These are phyloP conservation scores for Apis mellifera DNA, from an alignment of 1,140 invertebrate species.

Conservation along the genomic window Amel_HAv3.1 CM009936.2:11107001-11107500, in stretches of 20 bases:
- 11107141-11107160: no score
- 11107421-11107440: conserved; percentile 80
- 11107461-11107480: conserved; percentile 65
- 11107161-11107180: no score
- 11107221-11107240: conserved; percentile 38
- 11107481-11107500: conserved; percentile 50
- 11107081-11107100: no score
- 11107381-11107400: conserved; percentile 82
- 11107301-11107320: conserved; percentile 50
- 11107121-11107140: no score
- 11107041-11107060: neutral
- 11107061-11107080: no score
- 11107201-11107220: conserved; percentile 10
- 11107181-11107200: neutral
- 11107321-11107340: conserved; percentile 76
- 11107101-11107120: no score
- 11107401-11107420: conserved; percentile 83
- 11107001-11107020: neutral
- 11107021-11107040: neutral
- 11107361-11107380: conserved; percentile 83
- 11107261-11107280: conserved; percentile 30
- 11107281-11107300: conserved; percentile 23
- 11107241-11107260: conserved; percentile 15
- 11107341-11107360: conserved; percentile 83
- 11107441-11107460: conserved; percentile 61